Evolutionary conservation across 2,888 invertebrate species (phyloP).

Genomic region (Acanthosepion esculentum): DNA sequence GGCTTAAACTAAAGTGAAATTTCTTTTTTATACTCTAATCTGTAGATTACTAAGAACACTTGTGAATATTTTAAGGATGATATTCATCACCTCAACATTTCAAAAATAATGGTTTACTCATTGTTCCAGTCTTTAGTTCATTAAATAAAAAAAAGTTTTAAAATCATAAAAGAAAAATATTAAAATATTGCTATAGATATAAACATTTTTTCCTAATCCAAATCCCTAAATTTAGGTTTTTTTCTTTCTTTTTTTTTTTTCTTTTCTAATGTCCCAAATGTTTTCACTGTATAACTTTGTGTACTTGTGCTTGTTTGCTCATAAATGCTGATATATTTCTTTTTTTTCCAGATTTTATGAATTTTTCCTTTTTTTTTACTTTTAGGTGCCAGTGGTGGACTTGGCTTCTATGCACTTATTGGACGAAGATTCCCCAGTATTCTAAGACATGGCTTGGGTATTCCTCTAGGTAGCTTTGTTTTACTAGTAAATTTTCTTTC

Average conservation of each 20-base stretch:
- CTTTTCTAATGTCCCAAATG: not conserved
- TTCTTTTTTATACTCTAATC: too few relatives aligned
- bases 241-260: not conserved
- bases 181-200: not conserved
- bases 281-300: not conserved
- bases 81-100: not conserved
- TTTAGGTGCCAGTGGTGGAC: constrained; percentile 47
- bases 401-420: constrained; percentile 40
- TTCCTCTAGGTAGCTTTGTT: constrained; percentile 36
- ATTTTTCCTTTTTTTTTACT: not conserved
- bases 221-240: not conserved
- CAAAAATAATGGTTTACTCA: not conserved
- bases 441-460: constrained; percentile 39
- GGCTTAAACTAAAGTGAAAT: too few relatives aligned
- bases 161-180: not conserved
- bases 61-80: too few relatives aligned
- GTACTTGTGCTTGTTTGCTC: not conserved
- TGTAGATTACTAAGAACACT: too few relatives aligned
- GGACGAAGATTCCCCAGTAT: constrained; percentile 41
- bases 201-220: not conserved
- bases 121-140: not conserved
- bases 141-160: not conserved
- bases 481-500: not conserved
- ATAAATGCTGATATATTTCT: not conserved
- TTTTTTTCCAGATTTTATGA: not conserved